A percentile compares a stretch with the other conserved stretches of the same genome.
These are phyloP conservation scores for Dicycla oo DNA, from an alignment of 2,888 invertebrate species.

Conservation along the genomic window DNA sequence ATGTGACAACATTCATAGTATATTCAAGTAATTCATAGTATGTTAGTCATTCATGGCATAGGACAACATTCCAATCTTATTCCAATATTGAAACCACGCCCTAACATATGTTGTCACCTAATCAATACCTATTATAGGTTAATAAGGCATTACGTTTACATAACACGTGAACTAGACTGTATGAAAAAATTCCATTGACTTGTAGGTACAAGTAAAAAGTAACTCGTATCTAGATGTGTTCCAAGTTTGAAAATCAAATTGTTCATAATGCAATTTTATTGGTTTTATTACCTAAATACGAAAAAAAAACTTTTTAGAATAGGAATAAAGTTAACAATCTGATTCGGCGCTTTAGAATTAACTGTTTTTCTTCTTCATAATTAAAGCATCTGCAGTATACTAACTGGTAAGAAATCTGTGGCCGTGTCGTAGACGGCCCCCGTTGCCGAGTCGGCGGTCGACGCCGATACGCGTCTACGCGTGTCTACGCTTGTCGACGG, in stretches of 20 bases:
- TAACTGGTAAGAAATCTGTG: not conserved
- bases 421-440: not conserved
- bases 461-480: too few relatives aligned
- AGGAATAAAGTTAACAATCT: not conserved
- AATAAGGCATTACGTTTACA: slow-evolving; percentile 54
- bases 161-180: slow-evolving; percentile 37
- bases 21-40: too few relatives aligned
- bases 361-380: not conserved
- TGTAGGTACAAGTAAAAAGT: slow-evolving; percentile 4
- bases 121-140: slow-evolving; percentile 55
- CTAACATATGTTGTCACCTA: slow-evolving; percentile 44
- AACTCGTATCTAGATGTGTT: not conserved
- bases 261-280: not conserved
- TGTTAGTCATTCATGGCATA: not conserved
- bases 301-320: not conserved
- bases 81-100: slow-evolving; percentile 30
- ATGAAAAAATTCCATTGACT: slow-evolving; percentile 26
- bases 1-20: too few relatives aligned
- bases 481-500: too few relatives aligned
- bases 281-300: too few relatives aligned
- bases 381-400: not conserved
- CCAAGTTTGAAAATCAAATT: not conserved
- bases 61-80: slow-evolving; percentile 30
- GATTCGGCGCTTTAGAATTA: not conserved
- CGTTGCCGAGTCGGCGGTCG: too few relatives aligned